A percentile compares a stretch with the other conserved stretches of the same genome.
Conservation (phyloP, 2,797 vertebrate genomes). For the Mormyrops attenuatus region DNA sequence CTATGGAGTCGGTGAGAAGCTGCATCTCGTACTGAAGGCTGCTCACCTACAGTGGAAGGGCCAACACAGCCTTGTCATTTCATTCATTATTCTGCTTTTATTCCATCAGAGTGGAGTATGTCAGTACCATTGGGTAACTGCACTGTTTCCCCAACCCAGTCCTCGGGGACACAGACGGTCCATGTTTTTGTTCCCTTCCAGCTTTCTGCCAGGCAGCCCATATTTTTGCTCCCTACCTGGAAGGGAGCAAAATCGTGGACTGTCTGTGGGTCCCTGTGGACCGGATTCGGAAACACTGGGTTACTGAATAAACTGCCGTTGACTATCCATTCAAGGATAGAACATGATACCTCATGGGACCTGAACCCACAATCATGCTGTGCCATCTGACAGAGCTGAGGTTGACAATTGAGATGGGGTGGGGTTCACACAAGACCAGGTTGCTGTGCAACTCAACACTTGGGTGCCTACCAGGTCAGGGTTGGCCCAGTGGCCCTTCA, state of each 20-base stretch:
- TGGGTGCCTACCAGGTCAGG: conserved; percentile 83
- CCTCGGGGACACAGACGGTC: conserved; percentile 40
- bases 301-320: background rate
- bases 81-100: background rate
- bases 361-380: background rate
- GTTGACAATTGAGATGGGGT: background rate
- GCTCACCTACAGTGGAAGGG: conserved; percentile 71
- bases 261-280: background rate
- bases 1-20: conserved; percentile 93
- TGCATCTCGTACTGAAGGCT: conserved; percentile 97
- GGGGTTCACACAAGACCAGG: background rate
- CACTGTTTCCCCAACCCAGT: conserved; percentile 73
- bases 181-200: background rate
- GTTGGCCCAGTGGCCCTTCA: conserved; percentile 98
- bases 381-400: background rate
- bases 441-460: background rate
- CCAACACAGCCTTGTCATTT: background rate
- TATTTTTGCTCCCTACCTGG: background rate
- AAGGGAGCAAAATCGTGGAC: background rate
- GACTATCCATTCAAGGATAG: background rate
- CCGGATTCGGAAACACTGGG: background rate
- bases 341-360: background rate
- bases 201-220: background rate
- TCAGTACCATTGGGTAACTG: background rate
- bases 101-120: background rate